These are phyloP conservation scores for Caenorhabditis uteleia DNA, from an alignment of 2,888 invertebrate species.

Conservation along the genomic window DNA sequence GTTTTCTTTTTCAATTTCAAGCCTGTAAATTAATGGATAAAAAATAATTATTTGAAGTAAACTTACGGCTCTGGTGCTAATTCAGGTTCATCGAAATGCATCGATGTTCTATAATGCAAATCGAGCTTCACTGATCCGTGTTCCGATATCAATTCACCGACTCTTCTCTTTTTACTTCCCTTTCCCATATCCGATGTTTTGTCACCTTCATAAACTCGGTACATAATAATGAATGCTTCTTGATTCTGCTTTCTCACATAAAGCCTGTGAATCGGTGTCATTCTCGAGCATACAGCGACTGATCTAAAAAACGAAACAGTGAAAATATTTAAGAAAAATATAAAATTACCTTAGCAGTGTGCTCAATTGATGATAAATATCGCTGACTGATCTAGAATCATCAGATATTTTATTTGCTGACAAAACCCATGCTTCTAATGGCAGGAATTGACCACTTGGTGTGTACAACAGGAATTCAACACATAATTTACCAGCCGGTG, in stretches of 20 bases:
- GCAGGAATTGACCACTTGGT: constrained; percentile 54
- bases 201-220: constrained; percentile 76
- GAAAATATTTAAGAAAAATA: neutral
- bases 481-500: constrained; percentile 35
- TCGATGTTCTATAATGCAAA: constrained; percentile 23
- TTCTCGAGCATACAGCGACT: constrained; percentile 84
- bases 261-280: constrained; percentile 89
- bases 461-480: constrained; percentile 61
- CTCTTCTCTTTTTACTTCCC: constrained; percentile 80
- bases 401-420: neutral
- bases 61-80: constrained; percentile 12
- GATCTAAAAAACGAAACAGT: constrained; percentile 78
- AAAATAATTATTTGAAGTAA: neutral
- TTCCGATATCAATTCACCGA: constrained; percentile 86
- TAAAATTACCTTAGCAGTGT: constrained; percentile 76
- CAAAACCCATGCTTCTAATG: constrained; percentile 56
- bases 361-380: constrained; percentile 87
- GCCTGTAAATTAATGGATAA: neutral
- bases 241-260: constrained; percentile 83
- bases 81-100: constrained; percentile 36
- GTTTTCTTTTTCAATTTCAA: neutral
- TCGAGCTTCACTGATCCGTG: constrained; percentile 83
- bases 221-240: constrained; percentile 87
- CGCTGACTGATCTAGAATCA: constrained; percentile 21
- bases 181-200: constrained; percentile 76